Percentiles rank a stretch among this genome's conserved stretches.
These are phyloP conservation scores for Chlorops oryzae DNA, from an alignment of 1,140 invertebrate genomes.

Conservation along the genomic window DNA sequence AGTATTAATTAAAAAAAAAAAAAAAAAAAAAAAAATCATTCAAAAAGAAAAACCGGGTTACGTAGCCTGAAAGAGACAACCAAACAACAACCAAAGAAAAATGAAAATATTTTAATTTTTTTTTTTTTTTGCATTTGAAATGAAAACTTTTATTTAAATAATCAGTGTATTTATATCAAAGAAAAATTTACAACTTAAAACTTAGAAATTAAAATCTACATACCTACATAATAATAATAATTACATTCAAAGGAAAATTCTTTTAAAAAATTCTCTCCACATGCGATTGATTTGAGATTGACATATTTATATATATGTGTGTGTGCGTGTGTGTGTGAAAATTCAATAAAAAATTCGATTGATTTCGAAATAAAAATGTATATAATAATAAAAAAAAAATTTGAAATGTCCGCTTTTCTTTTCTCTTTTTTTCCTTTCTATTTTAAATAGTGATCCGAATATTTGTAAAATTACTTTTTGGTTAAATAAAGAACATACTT, in stretches of 20 bases:
- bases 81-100: too few species aligned
- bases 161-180: too few species aligned
- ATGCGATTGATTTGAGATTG: constrained; percentile 4
- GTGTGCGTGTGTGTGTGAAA: neutral
- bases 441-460: too few species aligned
- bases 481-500: neutral
- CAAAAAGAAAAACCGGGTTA: too few species aligned
- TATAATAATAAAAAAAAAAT: too few species aligned
- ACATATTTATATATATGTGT: neutral
- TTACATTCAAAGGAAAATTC: constrained; percentile 36
- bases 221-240: constrained; percentile 40
- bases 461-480: too few species aligned
- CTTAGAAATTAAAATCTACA: constrained; percentile 44
- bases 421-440: constrained; percentile 14
- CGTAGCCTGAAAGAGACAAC: too few species aligned
- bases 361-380: neutral
- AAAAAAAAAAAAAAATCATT: too few species aligned
- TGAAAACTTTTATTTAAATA: neutral
- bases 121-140: neutral
- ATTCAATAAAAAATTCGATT: neutral
- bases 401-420: too few species aligned
- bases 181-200: constrained; percentile 39
- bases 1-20: too few species aligned
- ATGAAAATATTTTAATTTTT: neutral
- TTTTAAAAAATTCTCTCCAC: constrained; percentile 19